These are phyloP conservation scores for Phengaris alcon DNA, from an alignment of 2,888 invertebrate species.

Conservation along the genomic window DNA sequence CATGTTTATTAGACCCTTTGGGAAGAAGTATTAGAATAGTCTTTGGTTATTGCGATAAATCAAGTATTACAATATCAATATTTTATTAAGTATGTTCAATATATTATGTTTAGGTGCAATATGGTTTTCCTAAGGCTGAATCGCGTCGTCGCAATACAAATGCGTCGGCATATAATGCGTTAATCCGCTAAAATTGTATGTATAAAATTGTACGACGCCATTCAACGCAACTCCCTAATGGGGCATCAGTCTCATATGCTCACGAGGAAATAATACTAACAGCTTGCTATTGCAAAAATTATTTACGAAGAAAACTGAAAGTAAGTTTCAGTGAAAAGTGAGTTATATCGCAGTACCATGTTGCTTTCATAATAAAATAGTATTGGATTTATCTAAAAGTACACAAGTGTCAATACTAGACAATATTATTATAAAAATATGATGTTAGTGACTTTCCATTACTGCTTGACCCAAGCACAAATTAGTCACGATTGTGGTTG, in stretches of 20 bases:
- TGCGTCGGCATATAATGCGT: too few relatives aligned
- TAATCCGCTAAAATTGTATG: too few relatives aligned
- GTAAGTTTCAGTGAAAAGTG: neutral
- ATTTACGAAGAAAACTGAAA: neutral
- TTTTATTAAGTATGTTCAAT: neutral
- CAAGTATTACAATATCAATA: constrained; percentile 8
- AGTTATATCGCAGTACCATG: neutral
- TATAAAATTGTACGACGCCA: too few relatives aligned
- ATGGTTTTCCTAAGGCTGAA: neutral
- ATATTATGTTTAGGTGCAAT: neutral
- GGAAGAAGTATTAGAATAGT: neutral
- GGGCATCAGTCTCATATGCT: neutral
- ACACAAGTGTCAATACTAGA: neutral
- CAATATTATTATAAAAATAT: neutral
- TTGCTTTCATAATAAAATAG: neutral
- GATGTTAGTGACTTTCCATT: neutral
- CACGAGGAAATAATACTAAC: neutral
- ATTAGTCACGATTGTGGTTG: constrained; percentile 18
- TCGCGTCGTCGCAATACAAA: too few relatives aligned
- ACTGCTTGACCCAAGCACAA: neutral
- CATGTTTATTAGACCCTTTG: neutral
- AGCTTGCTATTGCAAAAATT: neutral
- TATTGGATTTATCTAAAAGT: neutral
- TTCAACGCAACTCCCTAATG: too few relatives aligned
- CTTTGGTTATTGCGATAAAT: constrained; percentile 17